Evolutionary conservation across 2,113 vertebrate species (phyloP), one percentile per base, ranked within the genome.

Genomic region (Charadrius vociferus): DNA sequence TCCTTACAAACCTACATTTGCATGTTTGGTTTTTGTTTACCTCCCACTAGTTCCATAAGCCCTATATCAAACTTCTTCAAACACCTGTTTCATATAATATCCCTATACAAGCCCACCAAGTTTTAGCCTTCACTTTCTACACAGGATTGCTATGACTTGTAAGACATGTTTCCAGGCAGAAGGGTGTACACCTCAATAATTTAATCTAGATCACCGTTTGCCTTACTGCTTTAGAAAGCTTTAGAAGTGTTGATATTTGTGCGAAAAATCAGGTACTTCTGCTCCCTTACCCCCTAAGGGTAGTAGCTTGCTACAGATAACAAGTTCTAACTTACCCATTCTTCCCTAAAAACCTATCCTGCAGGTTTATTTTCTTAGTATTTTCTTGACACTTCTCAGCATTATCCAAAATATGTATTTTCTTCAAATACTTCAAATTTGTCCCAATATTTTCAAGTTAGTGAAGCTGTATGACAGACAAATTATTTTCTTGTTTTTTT

Each of bases 401-500:
- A 43, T 62, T 39, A 81, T 12, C 30, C 8, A 65, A 73, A 63
- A 23, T 8, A 7, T 3, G 1, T 43, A 12, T 59, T 85, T 78
- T 19, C 8, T 50, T 75, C 58, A 84, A 78, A 12, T 43, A 87
- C 11, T 62, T 83, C 10, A 65, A 34, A 61, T 39, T 36, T 68
- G 6, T 37, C n/a, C 22, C 21, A 89, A 13, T 47, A 88, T 24
- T 62, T 74, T 43, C 19, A 4, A 53, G 30, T 66, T 86, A 39
- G 12, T 56, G 9, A 52, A 80, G 56, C 26, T 37, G 2, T 62
- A 29, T 24, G 26, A 30, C 23, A 86, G 34, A 14, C 8, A 84
- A 47, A 4, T 10, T 49, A 12, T 21, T 15, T 29, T 32, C 3
- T 12, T 3, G 7, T 18, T 21, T 8, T 41, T 19, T 10, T 1